phyloP scores from a whole-genome alignment of 2,797 vertebrate genomes.

The Microctenopoma steveboyesi region DNA sequence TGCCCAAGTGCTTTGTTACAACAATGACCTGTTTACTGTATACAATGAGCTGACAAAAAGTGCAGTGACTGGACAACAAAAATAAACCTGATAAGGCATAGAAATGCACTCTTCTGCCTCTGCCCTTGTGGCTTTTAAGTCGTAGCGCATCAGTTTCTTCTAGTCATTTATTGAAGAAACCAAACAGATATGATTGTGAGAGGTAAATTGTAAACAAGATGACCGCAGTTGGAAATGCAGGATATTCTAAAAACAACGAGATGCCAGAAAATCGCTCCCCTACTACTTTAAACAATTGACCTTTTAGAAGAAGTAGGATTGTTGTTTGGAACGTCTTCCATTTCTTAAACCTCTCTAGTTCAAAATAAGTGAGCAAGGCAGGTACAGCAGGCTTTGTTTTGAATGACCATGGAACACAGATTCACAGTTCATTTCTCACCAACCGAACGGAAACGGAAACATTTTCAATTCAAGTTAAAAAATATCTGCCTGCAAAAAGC shows the following conservation, averaged over 20 bases:
- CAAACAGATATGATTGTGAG: constrained; percentile 48
- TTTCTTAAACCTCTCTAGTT: constrained; percentile 36
- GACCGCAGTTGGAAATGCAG: constrained; percentile 56
- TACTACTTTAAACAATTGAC: constrained; percentile 34
- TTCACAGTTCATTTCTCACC: constrained; percentile 76
- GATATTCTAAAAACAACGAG: constrained; percentile 57
- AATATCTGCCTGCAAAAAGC: constrained; percentile 55
- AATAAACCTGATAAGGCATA: constrained; percentile 67
- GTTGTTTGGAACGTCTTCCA: neutral
- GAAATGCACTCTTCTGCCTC: constrained; percentile 61
- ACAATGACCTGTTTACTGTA: constrained; percentile 67
- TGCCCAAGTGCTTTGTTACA: constrained; percentile 68
- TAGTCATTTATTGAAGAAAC: constrained; percentile 41
- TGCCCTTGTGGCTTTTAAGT: constrained; percentile 35
- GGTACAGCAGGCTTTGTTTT: constrained; percentile 53
- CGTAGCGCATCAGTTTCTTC: constrained; percentile 32
- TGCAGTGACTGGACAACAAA: constrained; percentile 64
- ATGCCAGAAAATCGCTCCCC: constrained; percentile 34
- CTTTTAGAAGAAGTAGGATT: constrained; percentile 21
- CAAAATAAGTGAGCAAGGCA: constrained; percentile 32
- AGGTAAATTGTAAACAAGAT: constrained; percentile 64
- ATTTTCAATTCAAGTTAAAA: constrained; percentile 28
- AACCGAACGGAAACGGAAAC: constrained; percentile 57
- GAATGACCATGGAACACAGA: constrained; percentile 72
- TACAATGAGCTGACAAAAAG: constrained; percentile 60